Evolutionary conservation across 2,888 invertebrate species (phyloP).

Genomic region (Dicycla oo): DNA sequence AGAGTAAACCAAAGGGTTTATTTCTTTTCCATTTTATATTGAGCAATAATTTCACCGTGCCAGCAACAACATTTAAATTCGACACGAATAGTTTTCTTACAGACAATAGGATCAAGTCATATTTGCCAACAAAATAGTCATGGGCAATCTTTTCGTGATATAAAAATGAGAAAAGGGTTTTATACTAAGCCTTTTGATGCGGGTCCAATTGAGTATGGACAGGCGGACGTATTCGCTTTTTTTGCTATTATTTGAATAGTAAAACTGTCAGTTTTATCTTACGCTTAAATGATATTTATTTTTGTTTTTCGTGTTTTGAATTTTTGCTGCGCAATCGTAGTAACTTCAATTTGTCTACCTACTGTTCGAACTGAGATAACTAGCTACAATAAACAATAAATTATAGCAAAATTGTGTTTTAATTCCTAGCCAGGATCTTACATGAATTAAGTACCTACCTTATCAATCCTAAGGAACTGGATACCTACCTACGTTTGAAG

Average conservation of each 20-base stretch:
- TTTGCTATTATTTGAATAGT: constrained; percentile 87
- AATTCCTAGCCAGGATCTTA: too few relatives aligned
- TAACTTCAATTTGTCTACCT: constrained; percentile 18
- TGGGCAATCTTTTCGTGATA: constrained; percentile 87
- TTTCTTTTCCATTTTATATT: constrained; percentile 23
- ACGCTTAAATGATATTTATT: constrained; percentile 85
- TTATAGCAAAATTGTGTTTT: too few relatives aligned
- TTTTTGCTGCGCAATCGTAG: constrained; percentile 58
- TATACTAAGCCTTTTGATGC: constrained; percentile 88
- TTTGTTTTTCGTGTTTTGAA: constrained; percentile 71
- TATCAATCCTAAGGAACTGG: too few relatives aligned
- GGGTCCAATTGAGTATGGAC: constrained; percentile 89
- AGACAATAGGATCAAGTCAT: constrained; percentile 82
- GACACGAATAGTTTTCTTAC: constrained; percentile 70
- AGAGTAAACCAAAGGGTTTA: neutral
- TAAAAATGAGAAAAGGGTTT: constrained; percentile 89
- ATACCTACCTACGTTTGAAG: too few relatives aligned
- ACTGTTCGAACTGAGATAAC: neutral
- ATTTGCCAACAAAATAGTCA: constrained; percentile 87
- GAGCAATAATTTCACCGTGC: constrained; percentile 39
- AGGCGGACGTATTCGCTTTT: constrained; percentile 86
- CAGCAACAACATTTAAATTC: constrained; percentile 60
- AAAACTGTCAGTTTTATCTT: constrained; percentile 86
- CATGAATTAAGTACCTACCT: too few relatives aligned
- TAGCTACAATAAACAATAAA: neutral